Evolutionary conservation across 2,888 invertebrate species (phyloP).

Genomic region (Xestia xanthographa): DNA sequence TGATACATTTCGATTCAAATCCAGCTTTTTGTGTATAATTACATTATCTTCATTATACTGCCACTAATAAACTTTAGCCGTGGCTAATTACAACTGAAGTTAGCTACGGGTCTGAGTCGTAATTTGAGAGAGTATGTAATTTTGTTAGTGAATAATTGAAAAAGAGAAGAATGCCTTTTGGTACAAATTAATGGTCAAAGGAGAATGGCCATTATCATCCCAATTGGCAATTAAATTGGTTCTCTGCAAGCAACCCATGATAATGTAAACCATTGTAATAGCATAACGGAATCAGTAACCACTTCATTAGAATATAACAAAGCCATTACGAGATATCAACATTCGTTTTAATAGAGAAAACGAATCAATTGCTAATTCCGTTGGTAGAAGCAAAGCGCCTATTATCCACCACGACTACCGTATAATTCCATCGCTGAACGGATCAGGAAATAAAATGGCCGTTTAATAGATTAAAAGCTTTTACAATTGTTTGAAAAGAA

Average conservation of each 20-base stretch:
- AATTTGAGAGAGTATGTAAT: not conserved
- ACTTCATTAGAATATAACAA: conserved; percentile 45
- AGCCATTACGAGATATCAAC: conserved; percentile 27
- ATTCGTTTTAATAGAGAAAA: conserved; percentile 41
- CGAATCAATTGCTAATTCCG: conserved; percentile 48
- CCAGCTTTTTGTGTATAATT: not conserved
- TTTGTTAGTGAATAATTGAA: not conserved
- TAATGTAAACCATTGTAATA: conserved; percentile 28
- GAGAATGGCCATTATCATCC: not conserved
- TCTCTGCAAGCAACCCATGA: not conserved
- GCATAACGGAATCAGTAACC: conserved; percentile 14
- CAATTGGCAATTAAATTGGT: conserved; percentile 13
- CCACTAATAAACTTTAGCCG: not conserved
- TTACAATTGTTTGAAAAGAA: conserved; percentile 42
- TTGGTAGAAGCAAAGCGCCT: conserved; percentile 39
- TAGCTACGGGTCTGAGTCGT: too few relatives aligned
- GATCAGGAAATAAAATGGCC: conserved; percentile 44
- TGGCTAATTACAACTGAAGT: not conserved
- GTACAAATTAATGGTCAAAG: not conserved
- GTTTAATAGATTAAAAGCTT: conserved; percentile 54
- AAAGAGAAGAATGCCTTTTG: not conserved
- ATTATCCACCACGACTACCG: conserved; percentile 35
- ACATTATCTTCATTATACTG: not conserved
- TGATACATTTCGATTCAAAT: not conserved
- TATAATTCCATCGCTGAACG: conserved; percentile 45